Evolutionary conservation across 1,140 invertebrate species (phyloP).

Genomic region (Drosophila sproati): DNA sequence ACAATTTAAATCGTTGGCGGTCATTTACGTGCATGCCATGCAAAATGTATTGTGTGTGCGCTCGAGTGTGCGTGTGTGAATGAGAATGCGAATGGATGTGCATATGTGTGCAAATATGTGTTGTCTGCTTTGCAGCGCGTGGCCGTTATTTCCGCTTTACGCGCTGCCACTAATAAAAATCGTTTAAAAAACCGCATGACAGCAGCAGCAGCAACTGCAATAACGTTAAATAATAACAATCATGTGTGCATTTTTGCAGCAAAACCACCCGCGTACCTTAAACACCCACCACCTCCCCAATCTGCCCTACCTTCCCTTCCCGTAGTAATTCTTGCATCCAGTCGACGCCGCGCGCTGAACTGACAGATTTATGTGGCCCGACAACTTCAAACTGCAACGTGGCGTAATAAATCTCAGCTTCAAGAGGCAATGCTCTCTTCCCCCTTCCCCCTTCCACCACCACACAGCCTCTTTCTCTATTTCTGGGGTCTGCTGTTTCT

Average conservation of each 20-base stretch:
- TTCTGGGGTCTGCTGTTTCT: constrained; percentile 9
- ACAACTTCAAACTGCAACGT: constrained; percentile 79
- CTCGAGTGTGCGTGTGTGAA: background rate
- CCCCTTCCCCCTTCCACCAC: background rate
- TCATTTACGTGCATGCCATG: constrained; percentile 81
- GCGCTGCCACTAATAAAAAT: constrained; percentile 79
- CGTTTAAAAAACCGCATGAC: constrained; percentile 80
- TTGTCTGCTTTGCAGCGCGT: constrained; percentile 79
- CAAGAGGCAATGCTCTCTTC: constrained; percentile 23
- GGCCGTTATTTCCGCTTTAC: constrained; percentile 79
- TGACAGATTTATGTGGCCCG: constrained; percentile 70
- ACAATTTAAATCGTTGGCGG: constrained; percentile 80
- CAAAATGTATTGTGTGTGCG: constrained; percentile 54
- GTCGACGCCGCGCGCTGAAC: constrained; percentile 8
- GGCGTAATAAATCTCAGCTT: constrained; percentile 72
- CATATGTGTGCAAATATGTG: constrained; percentile 5
- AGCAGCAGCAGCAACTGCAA: constrained; percentile 34
- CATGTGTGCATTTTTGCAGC: constrained; percentile 66
- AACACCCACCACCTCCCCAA: background rate
- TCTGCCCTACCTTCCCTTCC: background rate
- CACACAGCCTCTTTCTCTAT: background rate
- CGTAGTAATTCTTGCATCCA: background rate
- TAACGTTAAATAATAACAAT: constrained; percentile 80
- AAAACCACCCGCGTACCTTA: background rate
- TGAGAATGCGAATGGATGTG: constrained; percentile 43